Base-by-base conservation (phyloP, 1,140 invertebrate genomes). In the Nymphalis io region DNA sequence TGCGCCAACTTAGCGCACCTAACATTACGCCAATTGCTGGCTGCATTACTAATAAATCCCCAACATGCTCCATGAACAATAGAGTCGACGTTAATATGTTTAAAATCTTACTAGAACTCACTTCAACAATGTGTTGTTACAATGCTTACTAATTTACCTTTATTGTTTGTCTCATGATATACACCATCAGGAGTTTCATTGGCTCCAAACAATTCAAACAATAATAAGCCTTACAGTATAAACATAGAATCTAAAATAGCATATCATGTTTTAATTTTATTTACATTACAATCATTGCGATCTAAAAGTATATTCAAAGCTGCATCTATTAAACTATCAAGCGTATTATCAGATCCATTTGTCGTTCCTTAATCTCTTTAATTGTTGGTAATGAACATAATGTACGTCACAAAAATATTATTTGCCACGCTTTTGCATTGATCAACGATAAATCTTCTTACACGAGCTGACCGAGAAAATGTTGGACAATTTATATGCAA, bases 401-500 rank as follows among this genome's bases (percentile, higher is more conserved):
- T 61, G 48, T 61, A 61, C 44, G 21, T 61, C 60, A 61, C 42
- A 61, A 60, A 33, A 61, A 46, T 61, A 46, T 61, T 20, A 44
- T 48, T 61, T 3, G 60, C 51, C 42, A 27, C 60, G 60, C 38
- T 48, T 61, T 23, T 44, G 42, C 20, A n/a, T 33, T 53, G 61
- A 63, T 53, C 40, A 42, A 18, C 60, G 46, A 65, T 74, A 78
- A 68, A 72, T 74, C 70, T 70, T 53, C 53, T 65, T 62, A 61
- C 39, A 48, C 40, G 20, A 33, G 44, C 51, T 55, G 44, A 58
- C 58, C 46, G 38, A 73, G 60, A 76, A 71, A 73, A 71, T 67
- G 42, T 63, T n/a, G 51, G 48, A 73, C 74, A 53, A 76, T 79
- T 79, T 76, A 72, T 74, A 76, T 76, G 76, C 68, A 61, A 79